Conservation (phyloP, 1,140 invertebrate species). For the Musca domestica region DNA sequence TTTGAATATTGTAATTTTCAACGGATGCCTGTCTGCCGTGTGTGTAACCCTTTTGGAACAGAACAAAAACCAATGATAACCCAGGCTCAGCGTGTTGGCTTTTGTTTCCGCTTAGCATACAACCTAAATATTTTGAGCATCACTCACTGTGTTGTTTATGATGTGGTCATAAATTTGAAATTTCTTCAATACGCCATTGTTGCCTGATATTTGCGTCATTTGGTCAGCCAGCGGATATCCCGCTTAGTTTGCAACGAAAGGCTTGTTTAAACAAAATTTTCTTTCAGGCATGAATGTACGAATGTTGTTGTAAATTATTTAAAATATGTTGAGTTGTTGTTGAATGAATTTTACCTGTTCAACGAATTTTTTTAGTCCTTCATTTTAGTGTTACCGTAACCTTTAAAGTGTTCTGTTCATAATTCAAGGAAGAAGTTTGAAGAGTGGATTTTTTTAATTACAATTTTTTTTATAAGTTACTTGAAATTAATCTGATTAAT, state of each 20-base stretch:
- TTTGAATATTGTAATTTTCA: background rate
- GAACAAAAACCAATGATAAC: background rate
- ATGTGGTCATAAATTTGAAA: constrained; percentile 17
- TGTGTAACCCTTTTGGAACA: background rate
- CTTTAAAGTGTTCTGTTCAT: too few species aligned
- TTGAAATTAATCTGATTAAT: too few species aligned
- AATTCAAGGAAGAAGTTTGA: too few species aligned
- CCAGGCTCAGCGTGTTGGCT: background rate
- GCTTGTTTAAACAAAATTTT: too few species aligned
- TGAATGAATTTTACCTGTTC: too few species aligned
- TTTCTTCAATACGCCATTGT: background rate
- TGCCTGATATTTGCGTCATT: constrained; percentile 22
- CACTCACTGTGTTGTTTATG: constrained; percentile 2
- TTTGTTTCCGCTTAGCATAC: constrained; percentile 8
- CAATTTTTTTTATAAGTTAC: too few species aligned
- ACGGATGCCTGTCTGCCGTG: background rate
- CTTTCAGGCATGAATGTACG: too few species aligned
- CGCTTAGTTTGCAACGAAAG: background rate
- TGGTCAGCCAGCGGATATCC: background rate
- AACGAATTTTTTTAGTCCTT: too few species aligned
- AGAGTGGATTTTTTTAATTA: too few species aligned
- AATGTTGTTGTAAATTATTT: too few species aligned
- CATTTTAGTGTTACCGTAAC: too few species aligned
- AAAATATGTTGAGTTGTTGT: too few species aligned
- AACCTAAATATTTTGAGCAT: constrained; percentile 12